phyloP scores from a whole-genome alignment of 1,140 invertebrate genomes.

The Atta colombica region DNA sequence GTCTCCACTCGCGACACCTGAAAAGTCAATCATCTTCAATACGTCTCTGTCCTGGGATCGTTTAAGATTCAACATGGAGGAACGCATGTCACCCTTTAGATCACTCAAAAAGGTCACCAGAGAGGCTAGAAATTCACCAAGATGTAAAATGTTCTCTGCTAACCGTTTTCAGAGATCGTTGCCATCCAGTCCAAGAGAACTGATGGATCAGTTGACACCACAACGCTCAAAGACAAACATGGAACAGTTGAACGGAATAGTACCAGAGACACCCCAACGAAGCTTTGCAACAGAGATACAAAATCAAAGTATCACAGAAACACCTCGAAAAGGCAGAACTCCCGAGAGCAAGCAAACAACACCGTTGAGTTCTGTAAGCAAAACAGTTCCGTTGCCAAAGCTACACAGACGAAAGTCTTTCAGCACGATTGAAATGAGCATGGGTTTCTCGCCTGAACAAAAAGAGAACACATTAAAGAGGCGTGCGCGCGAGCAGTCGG shows the following conservation, averaged over 20 bases:
- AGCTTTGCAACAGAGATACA: conserved; percentile 65
- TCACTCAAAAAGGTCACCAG: conserved; percentile 72
- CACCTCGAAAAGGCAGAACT: conserved; percentile 77
- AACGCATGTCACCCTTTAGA: conserved; percentile 73
- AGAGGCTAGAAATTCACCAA: conserved; percentile 73
- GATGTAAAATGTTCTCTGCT: conserved; percentile 49
- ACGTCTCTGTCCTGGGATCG: conserved; percentile 69
- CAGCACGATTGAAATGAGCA: conserved; percentile 58
- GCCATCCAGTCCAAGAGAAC: conserved; percentile 16
- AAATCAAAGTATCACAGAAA: conserved; percentile 69
- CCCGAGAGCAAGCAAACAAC: conserved; percentile 77
- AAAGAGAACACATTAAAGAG: conserved; percentile 76
- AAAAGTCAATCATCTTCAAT: conserved; percentile 59
- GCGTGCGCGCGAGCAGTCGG: conserved; percentile 65
- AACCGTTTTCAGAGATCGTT: conserved; percentile 61
- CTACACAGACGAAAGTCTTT: conserved; percentile 80
- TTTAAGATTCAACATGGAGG: conserved; percentile 45
- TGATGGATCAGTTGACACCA: conserved; percentile 3
- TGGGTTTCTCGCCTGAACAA: conserved; percentile 72
- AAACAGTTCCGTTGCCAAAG: conserved; percentile 74
- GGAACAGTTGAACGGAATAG: conserved; percentile 63
- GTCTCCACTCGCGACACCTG: conserved; percentile 74
- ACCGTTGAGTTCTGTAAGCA: conserved; percentile 78
- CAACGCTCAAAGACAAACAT: background rate
- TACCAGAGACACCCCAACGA: conserved; percentile 79